Evolutionary conservation across 2,888 invertebrate species (phyloP), one percentile per base, ranked within the genome.

Genomic region (Cantharis rufa): DNA sequence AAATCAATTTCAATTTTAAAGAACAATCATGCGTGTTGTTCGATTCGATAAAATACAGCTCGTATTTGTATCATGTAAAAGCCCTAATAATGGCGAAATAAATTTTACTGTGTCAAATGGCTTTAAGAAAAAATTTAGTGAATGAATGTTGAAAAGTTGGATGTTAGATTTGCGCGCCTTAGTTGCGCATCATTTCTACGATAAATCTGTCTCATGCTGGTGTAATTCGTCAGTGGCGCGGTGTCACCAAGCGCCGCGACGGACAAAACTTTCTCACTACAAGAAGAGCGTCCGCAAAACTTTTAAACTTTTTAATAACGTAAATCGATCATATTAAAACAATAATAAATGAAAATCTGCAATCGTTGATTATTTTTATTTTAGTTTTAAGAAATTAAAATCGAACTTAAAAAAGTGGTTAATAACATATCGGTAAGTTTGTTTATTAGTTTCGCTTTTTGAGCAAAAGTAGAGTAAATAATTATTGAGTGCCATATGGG

Each of bases 191-290:
- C 77, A 75, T 74, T 72, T 74, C 76, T 72, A 77, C 79, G 80
- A 81, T 82, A 81, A 82, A 82, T 82, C 80, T 80, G 79, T 79
- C 79, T 79, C 79, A 72, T 77, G 80, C 75, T 70, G 76, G 75
- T 78, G 70, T 70, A 75, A 78, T 75, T 62, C 80, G 81, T 81
- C 81, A 81, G 81, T 81, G 72, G 75, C 80, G 78, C 79, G 79
- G 75, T 78, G 77, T 77, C 74, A 76, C 69, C 74, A 71, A 66
- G 71, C 78, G 78, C 76, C 76, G 71, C 70, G 68, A 74, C 78
- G 74, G 63, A 74, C 71, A 69, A 27, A n/a, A 69, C 32, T 62
- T 62, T 66, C 64, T 21, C 48, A 48, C 48, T 48, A 48, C 48
- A 48, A 48, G 32, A 48, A 48, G 48, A 48, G 48, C 48, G 48